Conservation (phyloP, 2,113 vertebrate species). For the Silurus meridionalis region DNA sequence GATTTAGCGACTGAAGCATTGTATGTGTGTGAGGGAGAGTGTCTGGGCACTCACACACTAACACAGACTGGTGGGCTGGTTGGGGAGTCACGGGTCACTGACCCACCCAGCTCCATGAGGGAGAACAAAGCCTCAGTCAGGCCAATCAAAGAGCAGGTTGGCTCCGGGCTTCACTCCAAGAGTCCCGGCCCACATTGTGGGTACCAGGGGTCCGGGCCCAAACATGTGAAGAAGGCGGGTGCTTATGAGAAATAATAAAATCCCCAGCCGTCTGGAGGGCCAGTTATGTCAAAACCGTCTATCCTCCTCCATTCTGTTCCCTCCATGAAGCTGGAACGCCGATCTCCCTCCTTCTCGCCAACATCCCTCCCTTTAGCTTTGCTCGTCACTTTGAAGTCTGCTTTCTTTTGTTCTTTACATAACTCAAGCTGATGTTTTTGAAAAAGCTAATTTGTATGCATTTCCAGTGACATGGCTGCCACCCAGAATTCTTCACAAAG, state of each 20-base stretch:
- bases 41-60: constrained; percentile 60
- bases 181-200: constrained; percentile 59
- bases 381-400: constrained; percentile 78
- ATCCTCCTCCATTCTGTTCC: constrained; percentile 63
- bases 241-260: constrained; percentile 61
- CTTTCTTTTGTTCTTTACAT: constrained; percentile 87
- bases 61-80: constrained; percentile 73
- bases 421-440: constrained; percentile 81
- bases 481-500: constrained; percentile 79
- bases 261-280: constrained; percentile 60
- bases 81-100: constrained; percentile 70
- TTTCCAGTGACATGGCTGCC: constrained; percentile 68
- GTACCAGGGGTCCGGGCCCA: constrained; percentile 53
- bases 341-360: constrained; percentile 54
- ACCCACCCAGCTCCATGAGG: constrained; percentile 70
- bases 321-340: constrained; percentile 63
- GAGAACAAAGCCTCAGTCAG: constrained; percentile 72
- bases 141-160: constrained; percentile 76
- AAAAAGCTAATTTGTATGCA: constrained; percentile 83
- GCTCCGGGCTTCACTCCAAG: constrained; percentile 71
- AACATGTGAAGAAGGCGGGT: constrained; percentile 37
- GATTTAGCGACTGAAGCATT: constrained; percentile 55
- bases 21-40: constrained; percentile 59
- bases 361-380: constrained; percentile 47
- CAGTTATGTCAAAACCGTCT: constrained; percentile 60